Evolutionary conservation across 2,888 invertebrate genomes (phyloP), one percentile per base, ranked within the genome.

Genomic region (Eupithecia pulchellata): DNA sequence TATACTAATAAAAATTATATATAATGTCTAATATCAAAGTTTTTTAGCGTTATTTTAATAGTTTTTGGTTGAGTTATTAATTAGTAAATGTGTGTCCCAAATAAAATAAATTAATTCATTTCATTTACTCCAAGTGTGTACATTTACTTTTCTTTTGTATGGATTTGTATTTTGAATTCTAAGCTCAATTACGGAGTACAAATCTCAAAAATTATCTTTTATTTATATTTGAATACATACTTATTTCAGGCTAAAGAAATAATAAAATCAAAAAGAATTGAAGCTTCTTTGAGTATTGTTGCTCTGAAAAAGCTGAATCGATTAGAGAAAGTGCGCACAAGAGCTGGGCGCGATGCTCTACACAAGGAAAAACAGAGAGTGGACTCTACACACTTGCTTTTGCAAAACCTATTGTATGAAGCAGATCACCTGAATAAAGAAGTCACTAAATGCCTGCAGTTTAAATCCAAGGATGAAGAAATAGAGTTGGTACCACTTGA

Each of bases 391-490:
- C 97, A 99, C 85, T 91, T 99, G 65, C 97, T 98, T 80, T 94
- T 99, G 68, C 99, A 99, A 90, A 99, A 99, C 92, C 95, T 99
- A 65, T 92, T 99, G 6, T 99, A 99, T 88, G 99, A 99, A 95
- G 97, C 98, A 11, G 97, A 98, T 85, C 98, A 99, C 93, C 94
- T 99, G 27, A 97, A 98, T 79, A 98, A 98, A 80, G 99, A 99
- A 95, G 98, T 98, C n/a, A 96, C 97, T 27, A 98, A 98, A 84
- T 99, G 99, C 85, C 95, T 98, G 72, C 98, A 99, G 85, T 99
- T 99, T 86, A 99, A 98, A 86, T 99, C 99, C 13, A 98, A 98
- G 88, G 98, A 99, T 95, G 98, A 99, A 91, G 97, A 97, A 84
- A 98, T 99, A 81, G 97, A 98, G 83, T 94, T 99, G 64, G 97